Evolutionary conservation across 2,888 invertebrate genomes (phyloP), one percentile per base, ranked within the genome.

Genomic region (Graphium colonna): DNA sequence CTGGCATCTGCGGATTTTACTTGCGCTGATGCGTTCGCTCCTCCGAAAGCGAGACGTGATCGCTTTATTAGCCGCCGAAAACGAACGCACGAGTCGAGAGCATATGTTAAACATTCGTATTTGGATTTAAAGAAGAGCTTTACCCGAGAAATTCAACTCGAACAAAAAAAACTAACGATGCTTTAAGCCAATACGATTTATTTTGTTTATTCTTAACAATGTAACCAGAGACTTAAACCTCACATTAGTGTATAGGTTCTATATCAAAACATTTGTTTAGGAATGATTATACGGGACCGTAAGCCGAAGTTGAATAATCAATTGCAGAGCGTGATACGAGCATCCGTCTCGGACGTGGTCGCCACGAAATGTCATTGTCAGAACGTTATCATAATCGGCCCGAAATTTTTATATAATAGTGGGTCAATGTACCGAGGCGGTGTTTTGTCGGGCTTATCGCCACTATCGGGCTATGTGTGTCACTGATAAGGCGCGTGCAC

Each of bases 391-490:
- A 73, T 68, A 79, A 81, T 78, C 71, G 85, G 83, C 79, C 79
- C 21, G 21, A 21, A 79, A 77, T 78, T 85, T 89, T 88, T 86
- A 85, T 86, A 87, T 86, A 87, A 88, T 84, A 85, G 77, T 89
- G 86, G 89, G 89, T 88, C 89, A 87, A 77, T 84, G 88, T 84
- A 86, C 87, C 84, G 82, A 77, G 69, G 66, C 76, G 80, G 73
- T 85, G 85, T 87, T 84, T 80, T 85, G 87, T 86, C 80, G 75
- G 70, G 73, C 77, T 86, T 89, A 89, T 89, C 88, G 73, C 63
- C 65, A 64, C 71, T 85, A 84, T 84, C 86, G 71, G 73, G 75
- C 75, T 86, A 87, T 83, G 81, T 88, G 72, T 87, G 88, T 82
- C 87, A 87, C 77, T 75, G 86, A 88, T 85, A 86, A 60, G 64